Evolutionary conservation across 2,797 vertebrate genomes (phyloP).

Genomic region (Mormyrus hasselquistii): DNA sequence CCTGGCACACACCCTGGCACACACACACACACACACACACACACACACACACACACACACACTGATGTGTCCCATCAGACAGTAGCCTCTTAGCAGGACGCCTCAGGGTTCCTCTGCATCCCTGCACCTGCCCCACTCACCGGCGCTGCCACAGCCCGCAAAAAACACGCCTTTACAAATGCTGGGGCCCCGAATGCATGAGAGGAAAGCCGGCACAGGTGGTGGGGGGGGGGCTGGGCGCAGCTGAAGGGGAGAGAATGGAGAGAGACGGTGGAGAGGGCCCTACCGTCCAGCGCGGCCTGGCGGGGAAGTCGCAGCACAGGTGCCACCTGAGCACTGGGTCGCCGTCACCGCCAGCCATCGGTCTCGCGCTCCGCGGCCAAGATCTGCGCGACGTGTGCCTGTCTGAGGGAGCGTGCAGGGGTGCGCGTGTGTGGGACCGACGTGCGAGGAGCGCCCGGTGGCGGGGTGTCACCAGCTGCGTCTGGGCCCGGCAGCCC

Average conservation of each 20-base stretch:
- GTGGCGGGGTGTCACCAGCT: conserved; percentile 65
- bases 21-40: neutral
- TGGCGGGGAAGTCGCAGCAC: conserved; percentile 69
- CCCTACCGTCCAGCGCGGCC: conserved; percentile 70
- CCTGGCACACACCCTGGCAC: no score
- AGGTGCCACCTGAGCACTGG: conserved; percentile 69
- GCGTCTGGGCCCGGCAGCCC: conserved; percentile 54
- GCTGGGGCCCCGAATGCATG: neutral
- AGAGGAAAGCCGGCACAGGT: neutral
- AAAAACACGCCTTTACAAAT: conserved; percentile 27
- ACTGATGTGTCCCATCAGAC: neutral
- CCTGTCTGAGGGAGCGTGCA: neutral
- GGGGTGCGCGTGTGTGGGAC: conserved; percentile 29
- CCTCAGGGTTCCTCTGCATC: neutral
- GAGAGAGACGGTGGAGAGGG: conserved; percentile 32
- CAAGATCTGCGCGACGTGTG: conserved; percentile 43
- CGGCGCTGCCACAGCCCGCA: conserved; percentile 40
- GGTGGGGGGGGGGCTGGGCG: neutral
- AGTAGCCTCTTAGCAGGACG: neutral
- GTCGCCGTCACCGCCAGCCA: conserved; percentile 58
- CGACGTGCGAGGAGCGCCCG: conserved; percentile 56
- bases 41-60: neutral
- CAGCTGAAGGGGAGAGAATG: conserved; percentile 20
- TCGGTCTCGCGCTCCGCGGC: conserved; percentile 52
- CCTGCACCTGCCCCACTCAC: conserved; percentile 47